A percentile compares a stretch with the other conserved stretches of the same genome.
Evolutionary conservation across 2,797 vertebrate genomes (phyloP).

Genomic region (Labeo calbasu): DNA sequence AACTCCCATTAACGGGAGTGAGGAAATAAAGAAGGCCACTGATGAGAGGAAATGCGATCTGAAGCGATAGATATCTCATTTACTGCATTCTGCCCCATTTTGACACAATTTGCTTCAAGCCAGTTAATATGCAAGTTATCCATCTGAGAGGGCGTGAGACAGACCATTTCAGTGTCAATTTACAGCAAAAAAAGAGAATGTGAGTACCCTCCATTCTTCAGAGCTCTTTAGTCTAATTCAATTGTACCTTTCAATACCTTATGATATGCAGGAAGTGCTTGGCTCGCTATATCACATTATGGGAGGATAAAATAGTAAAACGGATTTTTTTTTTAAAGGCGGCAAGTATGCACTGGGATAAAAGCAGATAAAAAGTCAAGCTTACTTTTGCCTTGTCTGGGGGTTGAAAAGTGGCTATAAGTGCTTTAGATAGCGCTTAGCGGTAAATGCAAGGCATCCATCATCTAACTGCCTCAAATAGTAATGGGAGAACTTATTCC

Average conservation of each 20-base stretch:
- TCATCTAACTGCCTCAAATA: slow-evolving; percentile 60
- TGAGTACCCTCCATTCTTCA: slow-evolving; percentile 79
- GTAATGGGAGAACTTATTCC: slow-evolving; percentile 62
- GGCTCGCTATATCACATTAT: slow-evolving; percentile 77
- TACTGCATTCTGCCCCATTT: slow-evolving; percentile 77
- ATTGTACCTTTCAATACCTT: slow-evolving; percentile 82
- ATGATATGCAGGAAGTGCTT: slow-evolving; percentile 80
- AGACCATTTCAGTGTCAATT: slow-evolving; percentile 81
- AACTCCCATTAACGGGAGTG: slow-evolving; percentile 71
- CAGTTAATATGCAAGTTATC: slow-evolving; percentile 77
- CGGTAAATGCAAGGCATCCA: slow-evolving; percentile 62
- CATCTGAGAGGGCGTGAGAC: slow-evolving; percentile 71
- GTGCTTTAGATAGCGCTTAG: slow-evolving; percentile 61
- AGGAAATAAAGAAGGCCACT: slow-evolving; percentile 71
- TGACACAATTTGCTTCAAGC: slow-evolving; percentile 73
- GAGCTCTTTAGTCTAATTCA: slow-evolving; percentile 83
- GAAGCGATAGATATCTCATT: slow-evolving; percentile 78
- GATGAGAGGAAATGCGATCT: slow-evolving; percentile 78
- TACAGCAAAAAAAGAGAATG: slow-evolving; percentile 78
- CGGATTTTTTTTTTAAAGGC: slow-evolving; percentile 77
- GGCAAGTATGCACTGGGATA: slow-evolving; percentile 74
- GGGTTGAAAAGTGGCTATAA: slow-evolving; percentile 70
- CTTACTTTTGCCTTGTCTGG: slow-evolving; percentile 71
- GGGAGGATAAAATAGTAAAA: slow-evolving; percentile 72
- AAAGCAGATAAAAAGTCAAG: slow-evolving; percentile 78